Evolutionary conservation across 2,113 vertebrate species (phyloP), one percentile per base, ranked within the genome.

Genomic region (Chaenogobius annularis): DNA sequence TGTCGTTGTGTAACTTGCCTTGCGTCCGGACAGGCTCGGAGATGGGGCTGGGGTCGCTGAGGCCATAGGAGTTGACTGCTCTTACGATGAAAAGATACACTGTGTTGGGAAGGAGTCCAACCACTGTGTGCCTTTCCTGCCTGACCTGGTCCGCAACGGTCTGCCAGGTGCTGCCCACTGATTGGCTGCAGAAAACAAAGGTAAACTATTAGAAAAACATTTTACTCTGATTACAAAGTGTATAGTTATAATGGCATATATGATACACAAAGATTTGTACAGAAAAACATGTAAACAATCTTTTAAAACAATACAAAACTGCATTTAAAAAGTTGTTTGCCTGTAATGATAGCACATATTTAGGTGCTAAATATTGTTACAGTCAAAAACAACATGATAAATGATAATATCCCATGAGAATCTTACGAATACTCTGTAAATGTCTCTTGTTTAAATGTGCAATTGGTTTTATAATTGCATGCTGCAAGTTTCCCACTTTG

Each of bases 81-180:
- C 97, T 89, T 59, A 98, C 95, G 40, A 98, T 92, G 73, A 99
- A 99, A 73, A 98, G 91, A 84, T 99, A 99, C 68, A 96, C 84
- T 0, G 96, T 96, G 89, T 95, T 91, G 10, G 96, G 95, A 82
- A 93, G 79, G 19, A 99, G 94, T 63, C 94, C 94, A 0, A 90
- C 81, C 19, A 98, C 93, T 0, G 95, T 97, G 93, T 98, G 93
- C 23, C 90, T 95, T 88, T 97, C 96, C 35, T 94, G 89, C 83
- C 85, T 93, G 74, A 99, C 96, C 0, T 94, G 81, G 0, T 96
- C 91, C 0, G 96, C 96, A 70, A 97, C 96, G 0, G 96, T 99
- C 85, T 90, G 93, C 97, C 97, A 98, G 0, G 93, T 95, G 86
- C 94, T 97, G 74, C 97, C 96, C 19, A 79, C 90, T 0, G 92